phyloP scores from a whole-genome alignment of 2,797 vertebrate genomes.

The Caiman crocodilus region DNA sequence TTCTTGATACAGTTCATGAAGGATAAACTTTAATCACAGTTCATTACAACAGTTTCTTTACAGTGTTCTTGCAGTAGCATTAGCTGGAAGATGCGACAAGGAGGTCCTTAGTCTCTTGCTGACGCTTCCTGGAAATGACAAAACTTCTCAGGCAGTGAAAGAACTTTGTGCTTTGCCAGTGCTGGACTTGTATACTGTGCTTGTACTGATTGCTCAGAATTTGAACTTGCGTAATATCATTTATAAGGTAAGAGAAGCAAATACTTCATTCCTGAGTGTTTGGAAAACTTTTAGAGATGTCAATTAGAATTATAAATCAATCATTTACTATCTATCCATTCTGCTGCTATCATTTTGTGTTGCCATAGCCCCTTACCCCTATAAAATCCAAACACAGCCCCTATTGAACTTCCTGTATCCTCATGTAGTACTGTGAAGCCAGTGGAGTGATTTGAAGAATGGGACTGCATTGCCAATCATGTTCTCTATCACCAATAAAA shows the following conservation, averaged over 20 bases:
- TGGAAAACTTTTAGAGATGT: neutral
- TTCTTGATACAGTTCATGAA: neutral
- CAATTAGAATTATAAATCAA: neutral
- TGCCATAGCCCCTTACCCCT: neutral
- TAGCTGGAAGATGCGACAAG: slow-evolving; percentile 74
- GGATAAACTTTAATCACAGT: accelerated
- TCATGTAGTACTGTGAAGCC: neutral
- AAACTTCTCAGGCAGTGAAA: neutral
- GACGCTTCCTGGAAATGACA: slow-evolving; percentile 45
- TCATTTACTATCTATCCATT: neutral
- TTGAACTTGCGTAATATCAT: slow-evolving; percentile 67
- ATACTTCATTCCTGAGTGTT: neutral
- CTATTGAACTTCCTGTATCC: neutral
- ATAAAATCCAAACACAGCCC: neutral
- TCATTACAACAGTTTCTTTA: slow-evolving; percentile 52
- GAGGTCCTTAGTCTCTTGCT: slow-evolving; percentile 68
- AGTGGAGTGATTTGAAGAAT: neutral
- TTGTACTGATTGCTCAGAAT: slow-evolving; percentile 57
- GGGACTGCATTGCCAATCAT: neutral
- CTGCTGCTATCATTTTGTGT: neutral
- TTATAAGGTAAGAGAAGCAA: slow-evolving; percentile 72
- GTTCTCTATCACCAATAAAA: neutral
- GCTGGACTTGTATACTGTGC: slow-evolving; percentile 37
- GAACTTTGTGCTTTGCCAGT: slow-evolving; percentile 76
- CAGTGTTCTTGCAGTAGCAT: slow-evolving; percentile 19